These are phyloP conservation scores for Rhagoletis zephyria DNA, from an alignment of 1,140 invertebrate genomes.

Conservation along the genomic window DNA sequence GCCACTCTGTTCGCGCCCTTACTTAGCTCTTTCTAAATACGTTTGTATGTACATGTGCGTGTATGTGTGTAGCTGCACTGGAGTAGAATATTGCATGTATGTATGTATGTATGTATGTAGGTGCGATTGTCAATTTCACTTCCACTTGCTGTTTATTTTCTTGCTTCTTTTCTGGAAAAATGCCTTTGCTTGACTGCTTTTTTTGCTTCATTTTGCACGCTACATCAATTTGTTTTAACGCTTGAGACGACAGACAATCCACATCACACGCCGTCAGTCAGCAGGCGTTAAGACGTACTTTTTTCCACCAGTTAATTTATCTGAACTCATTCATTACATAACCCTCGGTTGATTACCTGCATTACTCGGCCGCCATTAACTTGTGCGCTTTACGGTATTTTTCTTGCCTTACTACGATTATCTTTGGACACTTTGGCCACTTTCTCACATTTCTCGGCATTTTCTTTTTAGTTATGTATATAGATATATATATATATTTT, in stretches of 20 bases:
- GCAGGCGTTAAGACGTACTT: conserved; percentile 11
- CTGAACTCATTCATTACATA: conserved; percentile 36
- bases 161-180: not conserved
- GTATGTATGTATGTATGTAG: not conserved
- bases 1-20: no score
- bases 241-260: not conserved
- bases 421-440: conserved; percentile 5
- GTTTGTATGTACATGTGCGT: not conserved
- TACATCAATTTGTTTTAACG: conserved; percentile 34
- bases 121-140: not conserved
- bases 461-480: not conserved
- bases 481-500: not conserved
- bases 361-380: conserved; percentile 30
- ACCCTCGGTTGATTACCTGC: conserved; percentile 45
- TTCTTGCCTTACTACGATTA: not conserved
- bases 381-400: conserved; percentile 36
- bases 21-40: not conserved
- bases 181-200: not conserved
- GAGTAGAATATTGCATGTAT: not conserved
- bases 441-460: not conserved
- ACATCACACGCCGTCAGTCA: conserved; percentile 6
- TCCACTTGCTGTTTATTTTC: not conserved
- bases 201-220: not conserved
- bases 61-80: not conserved
- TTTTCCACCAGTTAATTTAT: conserved; percentile 22